phyloP scores from a whole-genome alignment of 2,113 vertebrate species.

The Cyanoderma ruficeps region DNA sequence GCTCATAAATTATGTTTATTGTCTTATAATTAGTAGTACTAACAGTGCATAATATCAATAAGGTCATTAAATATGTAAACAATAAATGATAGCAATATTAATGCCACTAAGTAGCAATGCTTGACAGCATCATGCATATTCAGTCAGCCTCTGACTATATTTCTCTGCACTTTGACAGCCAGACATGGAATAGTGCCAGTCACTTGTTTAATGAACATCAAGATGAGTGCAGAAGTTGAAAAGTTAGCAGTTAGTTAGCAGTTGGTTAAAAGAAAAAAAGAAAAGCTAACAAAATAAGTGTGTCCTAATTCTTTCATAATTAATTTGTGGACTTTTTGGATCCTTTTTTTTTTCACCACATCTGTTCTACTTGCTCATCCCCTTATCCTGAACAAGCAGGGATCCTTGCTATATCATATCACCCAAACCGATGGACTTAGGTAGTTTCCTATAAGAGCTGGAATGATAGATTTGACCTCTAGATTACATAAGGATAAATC shows the following conservation, averaged over 20 bases:
- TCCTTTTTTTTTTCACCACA: not conserved
- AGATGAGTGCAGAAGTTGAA: not conserved
- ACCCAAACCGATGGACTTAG: not conserved
- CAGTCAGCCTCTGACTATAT: not conserved
- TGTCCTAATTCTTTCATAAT: not conserved
- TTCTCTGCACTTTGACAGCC: constrained; percentile 29
- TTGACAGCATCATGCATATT: constrained; percentile 24
- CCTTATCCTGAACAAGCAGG: not conserved
- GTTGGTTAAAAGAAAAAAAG: not conserved
- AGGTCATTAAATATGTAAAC: constrained; percentile 72
- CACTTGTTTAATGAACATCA: not conserved
- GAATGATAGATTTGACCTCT: not conserved
- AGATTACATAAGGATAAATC: not conserved
- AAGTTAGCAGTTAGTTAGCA: not conserved
- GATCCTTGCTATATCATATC: not conserved
- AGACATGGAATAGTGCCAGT: constrained; percentile 43
- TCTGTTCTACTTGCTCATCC: not conserved
- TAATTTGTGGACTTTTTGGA: not conserved
- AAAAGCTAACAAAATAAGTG: not conserved
- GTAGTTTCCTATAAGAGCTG: not conserved
- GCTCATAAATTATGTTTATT: constrained; percentile 68
- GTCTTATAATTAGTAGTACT: constrained; percentile 65
- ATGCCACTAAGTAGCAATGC: not conserved
- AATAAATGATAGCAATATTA: constrained; percentile 70
- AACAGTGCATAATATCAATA: constrained; percentile 66